phyloP scores from a whole-genome alignment of 2,797 vertebrate genomes.

The Potorous gilbertii region DNA sequence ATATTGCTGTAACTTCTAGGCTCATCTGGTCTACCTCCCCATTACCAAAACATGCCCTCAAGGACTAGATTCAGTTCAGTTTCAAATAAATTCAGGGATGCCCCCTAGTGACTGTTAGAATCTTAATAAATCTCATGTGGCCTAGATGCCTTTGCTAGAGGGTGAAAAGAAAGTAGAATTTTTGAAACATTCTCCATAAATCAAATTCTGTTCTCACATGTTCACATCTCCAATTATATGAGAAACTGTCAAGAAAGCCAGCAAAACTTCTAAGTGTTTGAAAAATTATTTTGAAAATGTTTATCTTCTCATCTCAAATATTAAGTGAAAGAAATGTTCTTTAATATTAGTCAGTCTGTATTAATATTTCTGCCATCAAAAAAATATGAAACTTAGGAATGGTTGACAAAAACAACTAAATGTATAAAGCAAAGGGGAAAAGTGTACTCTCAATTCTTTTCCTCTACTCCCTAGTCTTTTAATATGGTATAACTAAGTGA shows the following conservation, averaged over 20 bases:
- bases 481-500: neutral
- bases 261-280: neutral
- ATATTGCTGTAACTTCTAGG: constrained; percentile 9
- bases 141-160: constrained; percentile 19
- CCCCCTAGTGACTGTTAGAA: neutral
- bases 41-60: constrained; percentile 28
- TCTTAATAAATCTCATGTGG: constrained; percentile 31
- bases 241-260: neutral
- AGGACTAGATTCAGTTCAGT: neutral
- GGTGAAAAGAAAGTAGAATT: neutral
- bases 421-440: neutral
- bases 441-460: neutral
- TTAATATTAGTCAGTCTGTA: neutral
- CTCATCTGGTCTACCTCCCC: neutral
- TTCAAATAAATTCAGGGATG: neutral
- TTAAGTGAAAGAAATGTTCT: neutral
- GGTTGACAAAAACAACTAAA: neutral
- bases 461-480: neutral
- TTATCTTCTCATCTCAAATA: neutral
- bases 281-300: neutral
- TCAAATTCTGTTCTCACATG: constrained; percentile 14
- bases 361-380: neutral
- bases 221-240: neutral
- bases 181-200: constrained; percentile 7
- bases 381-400: neutral